Evolutionary conservation across 2,797 vertebrate genomes (phyloP).

Genomic region (Phrynocephalus forsythii): DNA sequence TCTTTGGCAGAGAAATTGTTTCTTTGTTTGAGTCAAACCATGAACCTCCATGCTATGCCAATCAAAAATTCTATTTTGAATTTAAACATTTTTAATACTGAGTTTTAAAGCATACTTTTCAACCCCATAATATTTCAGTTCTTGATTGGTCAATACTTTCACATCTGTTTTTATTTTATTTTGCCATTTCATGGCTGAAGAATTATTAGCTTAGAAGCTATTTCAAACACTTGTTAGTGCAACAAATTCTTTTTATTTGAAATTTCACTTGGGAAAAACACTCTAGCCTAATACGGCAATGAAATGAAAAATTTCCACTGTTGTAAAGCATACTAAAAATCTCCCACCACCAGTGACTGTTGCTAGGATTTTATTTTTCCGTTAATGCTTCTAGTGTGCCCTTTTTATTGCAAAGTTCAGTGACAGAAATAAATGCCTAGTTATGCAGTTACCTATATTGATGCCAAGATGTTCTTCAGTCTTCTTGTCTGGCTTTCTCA

Average conservation of each 20-base stretch:
- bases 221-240: not conserved
- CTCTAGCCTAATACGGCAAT: not conserved
- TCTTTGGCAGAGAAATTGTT: not conserved
- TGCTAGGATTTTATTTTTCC: not conserved
- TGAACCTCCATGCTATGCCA: not conserved
- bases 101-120: not conserved
- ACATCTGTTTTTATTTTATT: not conserved
- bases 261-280: not conserved
- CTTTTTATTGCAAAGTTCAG: constrained; percentile 10
- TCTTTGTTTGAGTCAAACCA: not conserved
- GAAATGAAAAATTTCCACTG: constrained; percentile 1
- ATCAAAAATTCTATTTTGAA: not conserved
- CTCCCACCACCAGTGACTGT: not conserved
- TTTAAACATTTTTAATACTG: not conserved
- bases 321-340: not conserved
- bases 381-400: not conserved
- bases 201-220: not conserved
- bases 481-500: not conserved
- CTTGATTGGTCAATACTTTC: not conserved
- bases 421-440: constrained; percentile 13
- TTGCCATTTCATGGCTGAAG: not conserved
- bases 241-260: not conserved
- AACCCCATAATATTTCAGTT: not conserved
- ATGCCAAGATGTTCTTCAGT: not conserved
- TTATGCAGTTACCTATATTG: not conserved